Conservation (phyloP, 2,797 vertebrate genomes). For the Pseudochirops cupreus region DNA sequence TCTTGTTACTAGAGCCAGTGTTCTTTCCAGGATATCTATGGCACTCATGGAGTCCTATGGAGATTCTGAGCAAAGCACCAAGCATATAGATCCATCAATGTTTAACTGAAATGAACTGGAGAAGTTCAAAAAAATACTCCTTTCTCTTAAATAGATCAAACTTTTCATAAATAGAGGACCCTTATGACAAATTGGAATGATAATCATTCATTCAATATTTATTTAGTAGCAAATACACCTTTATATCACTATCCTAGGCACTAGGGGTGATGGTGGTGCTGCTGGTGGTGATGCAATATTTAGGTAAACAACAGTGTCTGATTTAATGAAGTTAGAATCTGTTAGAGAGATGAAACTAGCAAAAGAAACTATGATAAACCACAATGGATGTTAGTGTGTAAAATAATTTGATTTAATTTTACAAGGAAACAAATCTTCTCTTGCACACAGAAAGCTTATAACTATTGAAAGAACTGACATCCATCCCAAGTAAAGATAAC, state of each 20-base stretch:
- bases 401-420: too few species aligned
- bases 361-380: background rate
- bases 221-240: background rate
- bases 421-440: background rate
- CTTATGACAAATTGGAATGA: background rate
- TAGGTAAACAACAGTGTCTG: background rate
- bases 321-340: background rate
- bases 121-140: background rate
- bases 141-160: background rate
- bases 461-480: background rate
- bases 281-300: background rate
- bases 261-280: background rate
- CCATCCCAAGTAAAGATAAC: too few species aligned
- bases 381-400: background rate
- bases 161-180: background rate
- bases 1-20: background rate
- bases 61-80: background rate
- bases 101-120: background rate
- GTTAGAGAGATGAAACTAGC: background rate
- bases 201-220: background rate
- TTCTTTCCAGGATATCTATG: background rate
- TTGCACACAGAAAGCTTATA: background rate
- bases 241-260: background rate
- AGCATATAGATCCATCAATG: background rate
- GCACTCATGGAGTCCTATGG: background rate